phyloP scores from a whole-genome alignment of 2,113 vertebrate species.

The Clarias macrocephalus region DNA sequence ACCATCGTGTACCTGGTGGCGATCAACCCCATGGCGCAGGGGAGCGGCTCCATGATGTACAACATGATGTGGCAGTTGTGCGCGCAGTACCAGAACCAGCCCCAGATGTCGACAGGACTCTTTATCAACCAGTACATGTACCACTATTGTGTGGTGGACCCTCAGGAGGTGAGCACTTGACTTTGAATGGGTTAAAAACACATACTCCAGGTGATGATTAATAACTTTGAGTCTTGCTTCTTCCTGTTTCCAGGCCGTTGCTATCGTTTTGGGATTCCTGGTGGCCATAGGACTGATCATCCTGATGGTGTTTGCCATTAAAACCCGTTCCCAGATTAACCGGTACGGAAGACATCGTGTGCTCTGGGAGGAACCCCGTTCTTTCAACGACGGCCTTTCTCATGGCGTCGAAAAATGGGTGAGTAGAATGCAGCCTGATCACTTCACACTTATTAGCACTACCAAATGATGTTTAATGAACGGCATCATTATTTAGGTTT shows the following conservation, averaged over 20 bases:
- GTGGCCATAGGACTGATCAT: constrained; percentile 81
- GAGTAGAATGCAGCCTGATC: constrained; percentile 54
- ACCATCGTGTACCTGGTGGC: constrained; percentile 86
- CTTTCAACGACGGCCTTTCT: constrained; percentile 60
- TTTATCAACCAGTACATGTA: constrained; percentile 88
- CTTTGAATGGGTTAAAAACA: not conserved
- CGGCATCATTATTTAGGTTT: constrained; percentile 64
- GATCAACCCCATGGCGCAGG: constrained; percentile 83
- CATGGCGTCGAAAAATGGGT: constrained; percentile 87
- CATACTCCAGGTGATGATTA: not conserved
- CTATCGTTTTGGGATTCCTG: constrained; percentile 84
- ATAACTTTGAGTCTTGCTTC: not conserved
- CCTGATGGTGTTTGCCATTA: constrained; percentile 84
- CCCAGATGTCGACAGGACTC: constrained; percentile 68
- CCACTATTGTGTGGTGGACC: constrained; percentile 90
- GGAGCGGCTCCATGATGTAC: constrained; percentile 80
- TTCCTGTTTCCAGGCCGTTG: constrained; percentile 75
- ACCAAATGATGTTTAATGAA: not conserved
- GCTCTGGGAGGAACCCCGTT: constrained; percentile 80
- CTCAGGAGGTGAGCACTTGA: constrained; percentile 81
- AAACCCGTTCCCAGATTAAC: constrained; percentile 77
- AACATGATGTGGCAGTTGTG: constrained; percentile 79
- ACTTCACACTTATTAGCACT: not conserved
- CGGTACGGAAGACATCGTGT: constrained; percentile 76
- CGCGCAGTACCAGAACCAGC: constrained; percentile 78